These are phyloP conservation scores for Thalassaphorura encarpata DNA, from an alignment of 1,140 invertebrate genomes.

Conservation along the genomic window DNA sequence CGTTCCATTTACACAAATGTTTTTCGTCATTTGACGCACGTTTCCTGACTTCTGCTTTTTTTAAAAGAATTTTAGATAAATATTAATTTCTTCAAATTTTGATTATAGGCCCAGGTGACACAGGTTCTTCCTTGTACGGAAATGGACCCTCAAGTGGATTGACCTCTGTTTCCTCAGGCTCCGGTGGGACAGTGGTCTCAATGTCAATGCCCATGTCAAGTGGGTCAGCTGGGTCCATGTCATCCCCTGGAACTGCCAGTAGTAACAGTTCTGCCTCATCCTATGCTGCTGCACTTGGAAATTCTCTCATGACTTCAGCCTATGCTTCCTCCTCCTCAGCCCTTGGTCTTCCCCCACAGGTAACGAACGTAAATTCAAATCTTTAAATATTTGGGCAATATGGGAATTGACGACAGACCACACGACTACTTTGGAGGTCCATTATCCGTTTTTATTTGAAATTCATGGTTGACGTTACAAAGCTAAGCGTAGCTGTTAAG, in stretches of 20 bases:
- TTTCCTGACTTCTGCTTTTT: too few species aligned
- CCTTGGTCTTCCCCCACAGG: conserved; percentile 17
- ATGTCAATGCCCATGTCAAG: conserved; percentile 11
- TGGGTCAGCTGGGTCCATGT: conserved; percentile 16
- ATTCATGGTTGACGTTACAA: too few species aligned
- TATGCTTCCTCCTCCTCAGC: conserved; percentile 18
- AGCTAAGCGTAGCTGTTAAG: too few species aligned
- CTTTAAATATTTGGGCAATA: neutral
- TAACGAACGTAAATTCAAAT: neutral
- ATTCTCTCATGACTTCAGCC: conserved; percentile 23
- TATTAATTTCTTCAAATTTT: neutral
- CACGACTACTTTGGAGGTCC: too few species aligned
- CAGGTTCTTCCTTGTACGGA: neutral
- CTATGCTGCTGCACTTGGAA: conserved; percentile 24
- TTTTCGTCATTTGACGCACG: too few species aligned
- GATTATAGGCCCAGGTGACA: neutral
- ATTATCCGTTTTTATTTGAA: too few species aligned
- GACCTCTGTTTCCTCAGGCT: neutral
- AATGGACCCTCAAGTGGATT: neutral
- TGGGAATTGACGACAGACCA: too few species aligned
- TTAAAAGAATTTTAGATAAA: neutral
- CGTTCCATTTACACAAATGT: too few species aligned
- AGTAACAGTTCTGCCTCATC: conserved; percentile 6
- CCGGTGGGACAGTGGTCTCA: neutral
- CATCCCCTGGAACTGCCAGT: conserved; percentile 13